Conservation (phyloP, 2,113 vertebrate species). For the Urocynchramus pylzowi region DNA sequence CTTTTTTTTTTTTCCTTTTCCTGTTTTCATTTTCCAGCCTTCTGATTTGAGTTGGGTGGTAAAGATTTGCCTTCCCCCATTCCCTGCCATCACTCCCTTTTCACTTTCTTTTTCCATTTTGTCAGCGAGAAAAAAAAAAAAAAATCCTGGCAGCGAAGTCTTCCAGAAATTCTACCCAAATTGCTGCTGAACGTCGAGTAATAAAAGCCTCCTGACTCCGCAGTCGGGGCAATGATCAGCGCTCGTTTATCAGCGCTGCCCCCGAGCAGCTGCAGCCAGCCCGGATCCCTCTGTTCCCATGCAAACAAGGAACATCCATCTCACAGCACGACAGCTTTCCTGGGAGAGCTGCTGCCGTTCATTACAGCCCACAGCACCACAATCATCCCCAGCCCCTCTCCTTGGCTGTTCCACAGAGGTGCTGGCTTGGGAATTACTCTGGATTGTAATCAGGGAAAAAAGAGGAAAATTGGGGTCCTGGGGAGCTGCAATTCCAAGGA, state of each 20-base stretch:
- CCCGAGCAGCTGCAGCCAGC: not conserved
- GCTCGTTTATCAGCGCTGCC: slow-evolving; percentile 25
- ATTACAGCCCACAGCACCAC: not conserved
- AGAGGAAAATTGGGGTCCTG: not conserved
- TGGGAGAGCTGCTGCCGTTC: not conserved
- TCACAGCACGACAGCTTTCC: not conserved
- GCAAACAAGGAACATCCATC: slow-evolving; percentile 24
- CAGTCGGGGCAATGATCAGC: not conserved
- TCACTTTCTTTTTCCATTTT: not conserved
- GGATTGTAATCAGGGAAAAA: not conserved
- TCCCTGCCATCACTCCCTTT: not conserved
- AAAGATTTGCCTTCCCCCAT: not conserved
- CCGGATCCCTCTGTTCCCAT: not conserved
- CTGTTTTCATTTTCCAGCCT: not conserved
- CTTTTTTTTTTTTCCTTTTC: not conserved
- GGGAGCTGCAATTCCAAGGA: not conserved
- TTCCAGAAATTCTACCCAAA: slow-evolving; percentile 16
- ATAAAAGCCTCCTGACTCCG: not conserved
- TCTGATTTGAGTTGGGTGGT: not conserved
- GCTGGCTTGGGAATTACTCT: not conserved
- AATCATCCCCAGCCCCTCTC: not conserved
- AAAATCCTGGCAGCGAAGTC: not conserved
- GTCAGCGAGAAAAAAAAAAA: not conserved
- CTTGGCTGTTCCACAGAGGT: not conserved
- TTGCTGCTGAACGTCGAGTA: not conserved